Base-by-base conservation (phyloP, 2,888 invertebrate species). In the Leistus spinibarbis region DNA sequence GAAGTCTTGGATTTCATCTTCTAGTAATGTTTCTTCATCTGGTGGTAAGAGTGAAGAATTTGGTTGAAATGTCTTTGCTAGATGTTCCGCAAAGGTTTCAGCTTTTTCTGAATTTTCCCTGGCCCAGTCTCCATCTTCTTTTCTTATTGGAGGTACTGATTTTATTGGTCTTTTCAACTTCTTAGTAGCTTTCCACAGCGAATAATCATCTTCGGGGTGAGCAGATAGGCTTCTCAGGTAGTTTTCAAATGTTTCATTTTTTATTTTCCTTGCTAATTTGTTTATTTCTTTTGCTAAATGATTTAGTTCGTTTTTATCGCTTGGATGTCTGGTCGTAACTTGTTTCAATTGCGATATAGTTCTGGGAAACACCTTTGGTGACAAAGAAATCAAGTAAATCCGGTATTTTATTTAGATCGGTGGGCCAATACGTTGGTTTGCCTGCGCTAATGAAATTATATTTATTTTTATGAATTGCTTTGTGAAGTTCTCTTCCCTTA, bases 391-490 rank as follows among this genome's bases (percentile, higher is more conserved):
- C 27, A 27, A 27, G 27, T 27, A 27, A 3, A 3, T 40, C 40
- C 1, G 7, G 40, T 2, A 40, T 40, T 40, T 3, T 5, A 40
- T 3, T 40, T 40, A 3, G 1, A 63, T 79, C 77, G 1, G 76
- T 27, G 3, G 79, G 79, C 78, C 80, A 80, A 68, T 80, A 78
- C 0, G 79, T 80, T n/a, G 80, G 80, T 75, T 79, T 23, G 0
- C 77, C 76, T 13, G 72, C 65, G 10, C 78, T 60, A 19, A 60
- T 19, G 10, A 9, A 77, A 0, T 56, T 16, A 3, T 10, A 54
- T 1, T 24, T 62, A 23, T n/a, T 20, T 62, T 13, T 16, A 3
- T 1, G 13, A 3, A 54, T 4, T 3, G 54, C 5, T 54, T 54
- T 3, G 13, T 54, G 2, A 1, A 20, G 3, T 13, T 24, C 24